Evolutionary conservation across 2,113 vertebrate species (phyloP).

Genomic region (Onychostoma macrolepis): DNA sequence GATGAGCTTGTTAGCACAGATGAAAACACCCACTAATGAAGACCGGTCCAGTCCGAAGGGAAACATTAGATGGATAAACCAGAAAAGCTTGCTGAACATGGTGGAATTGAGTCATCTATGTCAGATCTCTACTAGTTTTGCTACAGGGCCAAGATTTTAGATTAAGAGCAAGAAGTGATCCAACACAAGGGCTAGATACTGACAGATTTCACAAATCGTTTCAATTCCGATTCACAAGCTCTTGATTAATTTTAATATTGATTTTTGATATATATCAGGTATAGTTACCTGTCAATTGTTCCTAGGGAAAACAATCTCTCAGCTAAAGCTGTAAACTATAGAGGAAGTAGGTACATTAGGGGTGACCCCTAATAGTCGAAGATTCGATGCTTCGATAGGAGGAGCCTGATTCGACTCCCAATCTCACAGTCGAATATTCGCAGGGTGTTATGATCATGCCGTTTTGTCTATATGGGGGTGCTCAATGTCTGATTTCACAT

Average conservation of each 20-base stretch:
- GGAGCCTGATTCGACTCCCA: too few species aligned
- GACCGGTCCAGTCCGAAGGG: not conserved
- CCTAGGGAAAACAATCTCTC: not conserved
- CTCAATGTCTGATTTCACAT: too few species aligned
- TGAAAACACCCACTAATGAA: constrained; percentile 14
- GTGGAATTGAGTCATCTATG: not conserved
- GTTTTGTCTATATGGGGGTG: too few species aligned
- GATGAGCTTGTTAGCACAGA: constrained; percentile 44
- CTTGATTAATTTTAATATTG: not conserved
- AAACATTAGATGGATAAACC: not conserved
- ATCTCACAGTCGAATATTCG: too few species aligned
- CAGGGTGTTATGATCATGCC: too few species aligned
- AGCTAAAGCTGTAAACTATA: not conserved
- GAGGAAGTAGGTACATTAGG: too few species aligned
- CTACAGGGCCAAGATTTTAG: not conserved
- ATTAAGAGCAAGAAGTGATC: not conserved
- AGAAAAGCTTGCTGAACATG: not conserved
- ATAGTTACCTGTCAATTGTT: not conserved
- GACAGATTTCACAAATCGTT: not conserved
- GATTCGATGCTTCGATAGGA: too few species aligned
- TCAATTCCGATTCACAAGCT: not conserved
- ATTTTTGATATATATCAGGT: not conserved
- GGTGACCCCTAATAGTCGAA: too few species aligned
- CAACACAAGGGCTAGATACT: not conserved
- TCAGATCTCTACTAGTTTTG: not conserved